Evolutionary conservation across 2,797 vertebrate genomes (phyloP), one percentile per base, ranked within the genome.

Genomic region (Rousettus madagascariensis): DNA sequence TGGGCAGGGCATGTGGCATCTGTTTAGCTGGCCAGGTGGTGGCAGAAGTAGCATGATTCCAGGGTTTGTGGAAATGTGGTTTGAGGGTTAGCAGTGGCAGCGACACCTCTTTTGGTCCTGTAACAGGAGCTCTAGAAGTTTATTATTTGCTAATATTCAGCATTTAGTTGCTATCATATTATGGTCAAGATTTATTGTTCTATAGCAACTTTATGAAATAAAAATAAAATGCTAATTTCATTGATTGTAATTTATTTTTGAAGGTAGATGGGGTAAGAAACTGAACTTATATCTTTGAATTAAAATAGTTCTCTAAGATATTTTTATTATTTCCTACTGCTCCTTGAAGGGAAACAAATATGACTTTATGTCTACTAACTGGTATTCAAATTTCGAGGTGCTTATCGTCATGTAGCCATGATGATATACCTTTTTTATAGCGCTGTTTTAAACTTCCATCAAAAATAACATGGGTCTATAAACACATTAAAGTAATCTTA

Each of bases 391-490:
- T 97, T 96, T 95, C 88, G 69, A 96, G 95, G 78, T 69, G 55
- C 93, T 96, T 97, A 91, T 94, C 83, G 85, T 95, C 66, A 89
- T 9, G 13, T 36, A 33, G 15, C 51, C 92, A 57, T 93, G 82
- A 91, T 93, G 95, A 88, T 85, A 95, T 80, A 95, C 68, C 87
- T 91, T 9, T 11, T 97, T 96, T 96, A 90, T 7, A 94, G 6
- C 87, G 71, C 49, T 78, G 94, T 97, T 97, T 46, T 84, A 97
- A 97, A 97, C 69, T n/a, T 93, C 68, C 94, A 17, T 91, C 90
- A 95, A 88, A 96, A 96, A 96, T 80, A 97, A 96, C 95, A 88
- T n/a, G 75, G 79, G 12, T 8, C 0, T 8, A 28, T 24, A 93
- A 96, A 94, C 0, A 1, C 55, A 86, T 96, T 95, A 95, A 82